Evolutionary conservation across 2,888 invertebrate genomes (phyloP).

Genomic region (Pharmacophagus antenor): DNA sequence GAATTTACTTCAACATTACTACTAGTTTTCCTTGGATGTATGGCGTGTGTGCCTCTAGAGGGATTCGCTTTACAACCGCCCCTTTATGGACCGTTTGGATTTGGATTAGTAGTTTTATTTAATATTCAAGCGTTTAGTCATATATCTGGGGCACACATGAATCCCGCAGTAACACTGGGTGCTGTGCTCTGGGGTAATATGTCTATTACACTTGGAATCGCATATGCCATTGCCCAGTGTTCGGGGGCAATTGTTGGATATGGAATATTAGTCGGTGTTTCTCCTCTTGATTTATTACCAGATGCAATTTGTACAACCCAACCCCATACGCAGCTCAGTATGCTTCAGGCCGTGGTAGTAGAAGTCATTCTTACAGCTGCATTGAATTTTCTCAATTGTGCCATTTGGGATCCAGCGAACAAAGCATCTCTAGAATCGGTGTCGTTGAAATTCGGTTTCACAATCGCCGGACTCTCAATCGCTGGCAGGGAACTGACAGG

Average conservation of each 20-base stretch:
- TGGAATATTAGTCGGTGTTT: slow-evolving; percentile 79
- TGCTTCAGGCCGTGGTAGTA: slow-evolving; percentile 79
- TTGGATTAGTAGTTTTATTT: slow-evolving; percentile 83
- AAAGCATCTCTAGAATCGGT: slow-evolving; percentile 82
- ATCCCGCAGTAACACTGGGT: slow-evolving; percentile 85
- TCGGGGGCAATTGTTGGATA: slow-evolving; percentile 86
- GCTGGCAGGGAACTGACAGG: slow-evolving; percentile 86
- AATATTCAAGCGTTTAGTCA: slow-evolving; percentile 85
- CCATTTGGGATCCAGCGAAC: slow-evolving; percentile 87
- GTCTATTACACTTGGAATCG: slow-evolving; percentile 76
- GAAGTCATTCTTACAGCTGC: slow-evolving; percentile 84
- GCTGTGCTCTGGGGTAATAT: slow-evolving; percentile 81
- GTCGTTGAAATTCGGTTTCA: slow-evolving; percentile 85
- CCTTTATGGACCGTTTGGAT: slow-evolving; percentile 78
- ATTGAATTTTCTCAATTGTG: slow-evolving; percentile 84
- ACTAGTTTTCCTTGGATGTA: slow-evolving; percentile 87
- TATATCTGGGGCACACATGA: slow-evolving; percentile 86
- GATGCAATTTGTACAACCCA: slow-evolving; percentile 83
- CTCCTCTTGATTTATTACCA: slow-evolving; percentile 59
- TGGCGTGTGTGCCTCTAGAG: slow-evolving; percentile 82
- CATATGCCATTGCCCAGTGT: slow-evolving; percentile 84
- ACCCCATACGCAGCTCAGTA: slow-evolving; percentile 69
- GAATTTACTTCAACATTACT: slow-evolving; percentile 84
- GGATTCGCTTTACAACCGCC: slow-evolving; percentile 58
- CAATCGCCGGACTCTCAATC: slow-evolving; percentile 83